Percentiles rank a stretch among this genome's conserved stretches.
Evolutionary conservation across 30 jellyfish, hydroid and myxozoan species (phyloP).

Genomic region (Chironex yamaguchii): DNA sequence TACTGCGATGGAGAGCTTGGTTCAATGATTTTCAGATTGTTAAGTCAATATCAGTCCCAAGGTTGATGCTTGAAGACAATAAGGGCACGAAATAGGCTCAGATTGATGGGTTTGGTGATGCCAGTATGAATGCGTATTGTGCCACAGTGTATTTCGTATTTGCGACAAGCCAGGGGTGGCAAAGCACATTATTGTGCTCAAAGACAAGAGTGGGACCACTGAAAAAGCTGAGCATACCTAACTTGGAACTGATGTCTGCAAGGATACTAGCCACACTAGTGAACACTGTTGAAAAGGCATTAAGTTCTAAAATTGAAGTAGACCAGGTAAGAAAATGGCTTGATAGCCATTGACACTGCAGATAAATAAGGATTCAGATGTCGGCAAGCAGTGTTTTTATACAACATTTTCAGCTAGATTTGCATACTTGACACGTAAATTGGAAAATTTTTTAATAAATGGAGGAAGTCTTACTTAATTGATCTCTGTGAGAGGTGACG

Average conservation of each 20-base stretch:
- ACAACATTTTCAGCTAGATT: neutral
- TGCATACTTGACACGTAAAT: too few species aligned
- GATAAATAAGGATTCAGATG: neutral
- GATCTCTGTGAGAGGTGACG: neutral
- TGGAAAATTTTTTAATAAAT: too few species aligned
- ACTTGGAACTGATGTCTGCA: neutral
- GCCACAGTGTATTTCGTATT: conserved; percentile 46
- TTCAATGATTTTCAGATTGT: neutral
- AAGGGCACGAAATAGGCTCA: neutral
- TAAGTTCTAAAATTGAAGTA: neutral
- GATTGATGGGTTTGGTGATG: conserved; percentile 55
- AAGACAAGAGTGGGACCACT: conserved; percentile 54
- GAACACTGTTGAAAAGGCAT: neutral
- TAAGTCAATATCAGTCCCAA: neutral
- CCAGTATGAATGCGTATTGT: conserved; percentile 62
- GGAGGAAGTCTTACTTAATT: neutral
- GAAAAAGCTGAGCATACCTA: neutral
- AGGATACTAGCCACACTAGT: neutral
- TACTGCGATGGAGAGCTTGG: conserved; percentile 12
- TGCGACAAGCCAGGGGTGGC: neutral
- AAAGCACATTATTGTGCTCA: conserved; percentile 33
- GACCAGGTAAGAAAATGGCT: neutral
- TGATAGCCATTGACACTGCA: neutral
- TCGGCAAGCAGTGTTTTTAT: neutral
- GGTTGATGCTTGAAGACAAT: conserved; percentile 29